Evolutionary conservation across 2,113 vertebrate species (phyloP).

Genomic region (Xerus inauris): DNA sequence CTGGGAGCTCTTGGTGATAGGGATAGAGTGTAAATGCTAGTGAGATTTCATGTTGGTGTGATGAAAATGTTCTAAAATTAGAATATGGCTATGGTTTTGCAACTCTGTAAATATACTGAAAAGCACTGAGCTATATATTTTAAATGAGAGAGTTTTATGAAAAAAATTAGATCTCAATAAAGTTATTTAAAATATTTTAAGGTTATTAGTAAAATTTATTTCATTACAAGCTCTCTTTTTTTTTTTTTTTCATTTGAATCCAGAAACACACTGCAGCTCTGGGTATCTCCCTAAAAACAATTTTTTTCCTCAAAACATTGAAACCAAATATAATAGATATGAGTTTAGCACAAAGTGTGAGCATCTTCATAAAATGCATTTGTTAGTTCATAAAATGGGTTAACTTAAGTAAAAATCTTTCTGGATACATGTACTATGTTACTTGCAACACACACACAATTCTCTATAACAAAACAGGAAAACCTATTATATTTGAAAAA

Average conservation of each 20-base stretch:
- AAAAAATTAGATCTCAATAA: conserved; percentile 44
- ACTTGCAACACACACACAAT: neutral
- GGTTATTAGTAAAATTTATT: conserved; percentile 7
- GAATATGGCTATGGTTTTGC: neutral
- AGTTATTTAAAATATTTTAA: neutral
- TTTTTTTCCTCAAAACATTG: neutral
- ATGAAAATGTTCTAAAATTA: conserved; percentile 35
- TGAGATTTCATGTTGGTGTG: neutral
- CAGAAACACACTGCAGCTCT: neutral
- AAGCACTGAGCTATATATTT: neutral
- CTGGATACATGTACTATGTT: neutral
- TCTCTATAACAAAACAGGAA: conserved; percentile 15
- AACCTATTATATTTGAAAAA: neutral
- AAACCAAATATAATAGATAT: neutral
- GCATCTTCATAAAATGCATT: neutral
- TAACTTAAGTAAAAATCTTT: conserved; percentile 25
- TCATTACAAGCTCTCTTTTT: neutral
- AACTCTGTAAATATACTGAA: neutral
- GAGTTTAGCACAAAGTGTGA: neutral
- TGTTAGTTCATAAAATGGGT: conserved; percentile 1
- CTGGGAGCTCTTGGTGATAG: neutral
- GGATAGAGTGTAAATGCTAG: neutral
- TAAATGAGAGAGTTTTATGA: conserved; percentile 10
- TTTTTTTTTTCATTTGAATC: neutral
- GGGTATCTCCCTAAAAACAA: neutral